phyloP scores from a whole-genome alignment of 2,888 invertebrate species.

The Tiphia femorata region DNA sequence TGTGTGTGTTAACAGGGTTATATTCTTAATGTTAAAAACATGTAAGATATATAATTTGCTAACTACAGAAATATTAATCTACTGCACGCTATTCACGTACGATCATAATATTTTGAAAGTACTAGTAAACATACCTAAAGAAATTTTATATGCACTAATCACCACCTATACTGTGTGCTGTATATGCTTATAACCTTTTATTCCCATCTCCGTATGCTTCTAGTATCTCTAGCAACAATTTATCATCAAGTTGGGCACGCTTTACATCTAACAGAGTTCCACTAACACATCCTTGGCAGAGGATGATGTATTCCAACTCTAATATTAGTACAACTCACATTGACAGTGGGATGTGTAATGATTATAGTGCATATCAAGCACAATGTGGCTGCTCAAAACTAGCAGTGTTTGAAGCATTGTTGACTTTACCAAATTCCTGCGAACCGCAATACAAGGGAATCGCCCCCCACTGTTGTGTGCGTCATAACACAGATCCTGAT shows the following conservation, averaged over 20 bases:
- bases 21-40: background rate
- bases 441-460: slow-evolving; percentile 31
- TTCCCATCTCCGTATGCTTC: slow-evolving; percentile 40
- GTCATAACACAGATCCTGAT: slow-evolving; percentile 19
- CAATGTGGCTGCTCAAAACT: slow-evolving; percentile 53
- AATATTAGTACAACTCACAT: slow-evolving; percentile 49
- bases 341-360: slow-evolving; percentile 44
- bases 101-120: background rate
- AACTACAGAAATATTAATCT: background rate
- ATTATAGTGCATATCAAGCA: slow-evolving; percentile 38
- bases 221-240: slow-evolving; percentile 57
- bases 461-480: slow-evolving; percentile 26
- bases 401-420: slow-evolving; percentile 30
- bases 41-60: background rate
- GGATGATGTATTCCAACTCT: slow-evolving; percentile 49
- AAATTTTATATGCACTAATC: background rate
- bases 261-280: slow-evolving; percentile 63
- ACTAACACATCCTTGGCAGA: slow-evolving; percentile 62
- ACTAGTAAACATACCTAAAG: background rate
- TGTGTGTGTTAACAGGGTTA: background rate
- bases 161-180: background rate
- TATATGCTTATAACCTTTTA: background rate
- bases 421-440: slow-evolving; percentile 27
- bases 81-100: background rate
- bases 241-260: slow-evolving; percentile 61